These are phyloP conservation scores for Aphidius ervi DNA, from an alignment of 1,140 invertebrate species.

Conservation along the genomic window DNA sequence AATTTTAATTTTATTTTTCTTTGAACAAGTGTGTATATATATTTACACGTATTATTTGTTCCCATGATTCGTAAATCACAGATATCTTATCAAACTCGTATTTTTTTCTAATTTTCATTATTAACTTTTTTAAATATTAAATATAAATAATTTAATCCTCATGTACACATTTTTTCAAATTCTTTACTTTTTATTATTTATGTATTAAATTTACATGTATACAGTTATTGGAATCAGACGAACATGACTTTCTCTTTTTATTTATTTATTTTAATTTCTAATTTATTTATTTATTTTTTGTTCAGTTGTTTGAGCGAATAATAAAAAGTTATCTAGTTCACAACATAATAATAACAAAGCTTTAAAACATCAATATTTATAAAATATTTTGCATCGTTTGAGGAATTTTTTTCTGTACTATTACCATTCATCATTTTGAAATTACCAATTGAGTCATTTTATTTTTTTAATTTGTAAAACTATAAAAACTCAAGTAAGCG, in stretches of 20 bases:
- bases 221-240: conserved; percentile 29
- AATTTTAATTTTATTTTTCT: conserved; percentile 19
- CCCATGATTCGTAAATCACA: conserved; percentile 2
- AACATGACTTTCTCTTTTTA: conserved; percentile 32
- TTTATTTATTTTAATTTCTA: conserved; percentile 2
- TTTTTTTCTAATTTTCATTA: too few species aligned
- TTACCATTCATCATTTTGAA: conserved; percentile 1
- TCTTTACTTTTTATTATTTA: not conserved
- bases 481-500: too few species aligned
- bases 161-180: not conserved
- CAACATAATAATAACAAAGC: conserved; percentile 50
- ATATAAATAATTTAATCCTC: conserved; percentile 2
- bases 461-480: too few species aligned
- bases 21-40: too few species aligned
- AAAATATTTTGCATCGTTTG: conserved; percentile 13
- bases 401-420: not conserved
- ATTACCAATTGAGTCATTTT: too few species aligned
- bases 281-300: not conserved
- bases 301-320: conserved; percentile 36
- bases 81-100: not conserved
- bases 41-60: not conserved
- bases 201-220: conserved; percentile 25
- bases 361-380: conserved; percentile 39
- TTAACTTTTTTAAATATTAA: conserved; percentile 8
- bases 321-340: conserved; percentile 36